phyloP scores from a whole-genome alignment of 92 coral and sea anemone genomes.

The Pocillopora meandrina region DNA sequence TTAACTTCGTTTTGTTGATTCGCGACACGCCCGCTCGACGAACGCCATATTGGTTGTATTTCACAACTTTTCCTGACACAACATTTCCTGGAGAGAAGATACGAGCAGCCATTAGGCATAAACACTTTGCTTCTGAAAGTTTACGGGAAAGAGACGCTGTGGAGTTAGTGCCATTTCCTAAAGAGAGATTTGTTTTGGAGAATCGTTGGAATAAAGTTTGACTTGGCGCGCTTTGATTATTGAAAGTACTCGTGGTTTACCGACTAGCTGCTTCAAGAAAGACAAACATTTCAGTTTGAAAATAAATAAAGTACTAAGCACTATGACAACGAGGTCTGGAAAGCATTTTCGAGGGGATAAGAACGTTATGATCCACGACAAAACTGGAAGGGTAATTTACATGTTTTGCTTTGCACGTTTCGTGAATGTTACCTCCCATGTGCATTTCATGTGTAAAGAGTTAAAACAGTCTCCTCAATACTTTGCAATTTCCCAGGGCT shows the following conservation, averaged over 20 bases:
- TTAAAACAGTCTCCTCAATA: not conserved
- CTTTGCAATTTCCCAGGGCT: too few relatives aligned
- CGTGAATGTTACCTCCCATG: conserved; percentile 21
- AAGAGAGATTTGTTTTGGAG: not conserved
- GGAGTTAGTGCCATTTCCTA: conserved; percentile 10
- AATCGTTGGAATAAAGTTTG: conserved; percentile 20
- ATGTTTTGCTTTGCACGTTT: not conserved
- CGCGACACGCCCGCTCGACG: conserved; percentile 45
- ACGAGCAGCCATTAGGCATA: not conserved
- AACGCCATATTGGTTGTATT: conserved; percentile 40
- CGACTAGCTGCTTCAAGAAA: conserved; percentile 44
- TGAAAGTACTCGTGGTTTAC: conserved; percentile 2
- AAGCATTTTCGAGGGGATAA: conserved; percentile 76
- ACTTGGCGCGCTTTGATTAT: conserved; percentile 1
- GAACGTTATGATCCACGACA: conserved; percentile 78
- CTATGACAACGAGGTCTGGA: conserved; percentile 42
- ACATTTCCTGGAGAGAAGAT: not conserved
- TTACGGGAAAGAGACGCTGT: not conserved
- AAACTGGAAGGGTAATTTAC: conserved; percentile 94
- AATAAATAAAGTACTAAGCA: not conserved
- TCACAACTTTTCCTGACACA: not conserved
- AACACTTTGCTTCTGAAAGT: not conserved
- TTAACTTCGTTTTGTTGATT: not conserved
- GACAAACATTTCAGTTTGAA: conserved; percentile 5
- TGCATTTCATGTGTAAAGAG: conserved; percentile 1